These are phyloP conservation scores for Microplitis manilae DNA, from an alignment of 2,888 invertebrate species.

Conservation along the genomic window DNA sequence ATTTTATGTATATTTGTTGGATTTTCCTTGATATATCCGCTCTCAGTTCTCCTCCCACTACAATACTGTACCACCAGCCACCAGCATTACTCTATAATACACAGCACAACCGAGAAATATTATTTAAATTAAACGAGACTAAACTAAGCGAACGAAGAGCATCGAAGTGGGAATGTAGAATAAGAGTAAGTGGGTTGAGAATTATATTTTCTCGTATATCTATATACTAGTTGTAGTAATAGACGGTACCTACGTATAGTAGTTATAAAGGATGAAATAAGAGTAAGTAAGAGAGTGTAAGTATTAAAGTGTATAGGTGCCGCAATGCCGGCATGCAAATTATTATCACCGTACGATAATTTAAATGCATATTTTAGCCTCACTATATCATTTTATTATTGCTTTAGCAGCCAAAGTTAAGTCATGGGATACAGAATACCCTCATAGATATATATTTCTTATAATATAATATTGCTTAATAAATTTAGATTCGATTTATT, in stretches of 20 bases:
- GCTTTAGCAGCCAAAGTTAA: conserved; percentile 56
- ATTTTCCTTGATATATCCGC: conserved; percentile 50
- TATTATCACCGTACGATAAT: conserved; percentile 72
- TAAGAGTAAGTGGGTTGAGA: conserved; percentile 50
- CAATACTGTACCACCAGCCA: conserved; percentile 8
- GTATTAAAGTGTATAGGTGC: conserved; percentile 51
- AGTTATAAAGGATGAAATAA: conserved; percentile 38
- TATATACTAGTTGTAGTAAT: conserved; percentile 27
- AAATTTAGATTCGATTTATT: background rate
- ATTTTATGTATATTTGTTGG: conserved; percentile 71
- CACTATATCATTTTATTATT: conserved; percentile 72
- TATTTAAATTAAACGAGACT: conserved; percentile 73
- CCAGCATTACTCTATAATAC: conserved; percentile 22
- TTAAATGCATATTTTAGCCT: conserved; percentile 72
- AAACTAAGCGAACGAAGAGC: conserved; percentile 66
- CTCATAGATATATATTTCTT: background rate
- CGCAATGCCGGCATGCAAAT: conserved; percentile 70
- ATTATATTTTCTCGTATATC: conserved; percentile 32
- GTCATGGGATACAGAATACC: conserved; percentile 36
- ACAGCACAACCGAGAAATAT: conserved; percentile 67
- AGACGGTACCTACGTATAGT: background rate
- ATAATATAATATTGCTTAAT: background rate
- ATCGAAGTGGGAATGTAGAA: conserved; percentile 49
- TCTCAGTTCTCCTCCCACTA: conserved; percentile 14
- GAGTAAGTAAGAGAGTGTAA: conserved; percentile 23